Evolutionary conservation across 2,797 vertebrate species (phyloP).

Genomic region (Chaetophractus vellerosus): DNA sequence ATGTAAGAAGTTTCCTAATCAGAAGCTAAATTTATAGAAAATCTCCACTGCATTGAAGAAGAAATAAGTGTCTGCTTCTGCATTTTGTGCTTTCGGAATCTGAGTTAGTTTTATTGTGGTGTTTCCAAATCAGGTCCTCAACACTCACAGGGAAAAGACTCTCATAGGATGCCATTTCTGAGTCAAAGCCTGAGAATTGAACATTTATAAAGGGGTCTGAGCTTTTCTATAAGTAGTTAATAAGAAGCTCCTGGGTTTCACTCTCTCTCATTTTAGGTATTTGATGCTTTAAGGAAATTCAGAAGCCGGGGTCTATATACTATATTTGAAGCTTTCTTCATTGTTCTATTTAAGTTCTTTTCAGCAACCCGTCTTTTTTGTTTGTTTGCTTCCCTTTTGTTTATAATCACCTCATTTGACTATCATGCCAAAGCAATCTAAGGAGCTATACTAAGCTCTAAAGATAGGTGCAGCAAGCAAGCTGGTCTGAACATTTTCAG

Average conservation of each 20-base stretch:
- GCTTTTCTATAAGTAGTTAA: conserved; percentile 52
- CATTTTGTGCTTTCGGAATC: conserved; percentile 67
- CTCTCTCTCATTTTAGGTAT: conserved; percentile 30
- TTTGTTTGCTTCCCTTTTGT: conserved; percentile 65
- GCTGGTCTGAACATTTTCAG: background rate
- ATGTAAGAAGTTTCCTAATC: conserved; percentile 82
- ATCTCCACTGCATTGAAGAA: conserved; percentile 69
- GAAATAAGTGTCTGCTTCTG: conserved; percentile 76
- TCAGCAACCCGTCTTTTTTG: conserved; percentile 6
- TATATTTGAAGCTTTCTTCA: conserved; percentile 48
- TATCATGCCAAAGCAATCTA: conserved; percentile 10
- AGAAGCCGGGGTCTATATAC: conserved; percentile 34
- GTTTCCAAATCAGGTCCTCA: conserved; percentile 70
- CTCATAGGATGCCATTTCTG: background rate
- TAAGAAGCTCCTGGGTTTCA: conserved; percentile 55
- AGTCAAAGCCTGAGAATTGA: background rate
- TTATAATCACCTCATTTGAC: conserved; percentile 68
- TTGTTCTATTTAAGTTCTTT: conserved; percentile 47
- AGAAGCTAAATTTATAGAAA: conserved; percentile 83
- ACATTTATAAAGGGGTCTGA: conserved; percentile 46
- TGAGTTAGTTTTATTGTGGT: conserved; percentile 67
- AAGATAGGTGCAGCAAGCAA: background rate
- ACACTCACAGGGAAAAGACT: background rate
- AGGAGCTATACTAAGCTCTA: background rate
- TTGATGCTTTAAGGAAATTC: conserved; percentile 52